phyloP scores from a whole-genome alignment of 2,888 invertebrate genomes.

The Didymodactylos carnosus region DNA sequence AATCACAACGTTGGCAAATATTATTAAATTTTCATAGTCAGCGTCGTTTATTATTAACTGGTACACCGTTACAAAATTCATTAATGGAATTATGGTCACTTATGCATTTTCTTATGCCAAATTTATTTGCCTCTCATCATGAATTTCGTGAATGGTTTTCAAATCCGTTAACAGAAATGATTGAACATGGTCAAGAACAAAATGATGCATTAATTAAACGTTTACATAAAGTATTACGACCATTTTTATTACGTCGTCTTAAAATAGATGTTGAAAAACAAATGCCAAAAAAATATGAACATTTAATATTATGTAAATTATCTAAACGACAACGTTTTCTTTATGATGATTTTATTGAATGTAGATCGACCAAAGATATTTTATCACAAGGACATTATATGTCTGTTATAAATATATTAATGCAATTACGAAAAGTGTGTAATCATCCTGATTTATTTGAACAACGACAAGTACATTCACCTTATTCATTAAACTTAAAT shows the following conservation, averaged over 20 bases:
- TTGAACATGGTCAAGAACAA: conserved; percentile 62
- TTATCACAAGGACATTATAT: conserved; percentile 73
- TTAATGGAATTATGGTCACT: conserved; percentile 89
- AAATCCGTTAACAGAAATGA: conserved; percentile 84
- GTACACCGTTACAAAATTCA: conserved; percentile 78
- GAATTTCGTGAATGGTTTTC: conserved; percentile 93
- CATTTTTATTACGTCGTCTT: conserved; percentile 70
- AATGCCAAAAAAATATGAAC: conserved; percentile 86
- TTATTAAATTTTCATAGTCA: conserved; percentile 78
- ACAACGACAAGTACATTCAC: conserved; percentile 75
- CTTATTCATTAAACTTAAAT: conserved; percentile 50
- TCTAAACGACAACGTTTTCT: conserved; percentile 85
- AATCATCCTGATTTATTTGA: conserved; percentile 96
- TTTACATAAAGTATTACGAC: conserved; percentile 72
- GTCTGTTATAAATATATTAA: conserved; percentile 81
- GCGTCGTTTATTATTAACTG: conserved; percentile 68
- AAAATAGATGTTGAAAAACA: conserved; percentile 90
- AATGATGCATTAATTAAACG: conserved; percentile 68
- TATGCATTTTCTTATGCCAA: conserved; percentile 94
- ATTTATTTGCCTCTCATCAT: conserved; percentile 79
- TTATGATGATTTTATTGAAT: conserved; percentile 93
- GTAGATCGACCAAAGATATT: conserved; percentile 67
- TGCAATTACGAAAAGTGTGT: conserved; percentile 90
- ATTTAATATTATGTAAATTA: conserved; percentile 72
- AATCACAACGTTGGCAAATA: conserved; percentile 93